These are phyloP conservation scores for Enteromius argenteus DNA, from an alignment of 2,797 vertebrate genomes.

Conservation along the genomic window DNA sequence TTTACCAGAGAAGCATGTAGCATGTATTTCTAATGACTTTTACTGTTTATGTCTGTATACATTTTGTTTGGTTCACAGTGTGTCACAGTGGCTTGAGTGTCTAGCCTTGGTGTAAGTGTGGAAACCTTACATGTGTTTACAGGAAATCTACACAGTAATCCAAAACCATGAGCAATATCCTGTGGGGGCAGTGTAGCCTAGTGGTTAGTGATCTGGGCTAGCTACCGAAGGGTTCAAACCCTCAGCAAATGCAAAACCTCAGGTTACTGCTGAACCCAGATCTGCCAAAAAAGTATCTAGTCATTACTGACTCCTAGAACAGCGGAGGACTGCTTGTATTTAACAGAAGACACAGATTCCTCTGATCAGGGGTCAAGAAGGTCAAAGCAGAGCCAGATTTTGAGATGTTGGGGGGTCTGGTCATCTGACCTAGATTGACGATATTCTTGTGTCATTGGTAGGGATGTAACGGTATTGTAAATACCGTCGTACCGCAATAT, in stretches of 20 bases:
- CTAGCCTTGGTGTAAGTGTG: constrained; percentile 14
- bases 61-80: constrained; percentile 39
- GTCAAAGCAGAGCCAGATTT: neutral
- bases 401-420: neutral
- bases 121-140: neutral
- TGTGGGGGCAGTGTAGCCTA: neutral
- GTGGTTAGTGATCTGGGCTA: neutral
- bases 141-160: constrained; percentile 2
- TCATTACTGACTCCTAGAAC: neutral
- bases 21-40: constrained; percentile 22
- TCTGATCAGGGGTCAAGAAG: neutral
- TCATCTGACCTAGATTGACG: neutral
- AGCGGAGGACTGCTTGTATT: no score
- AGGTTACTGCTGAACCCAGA: neutral
- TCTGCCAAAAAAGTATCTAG: neutral
- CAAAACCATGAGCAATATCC: neutral
- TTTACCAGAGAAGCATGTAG: constrained; percentile 5
- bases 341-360: neutral
- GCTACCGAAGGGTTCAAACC: neutral
- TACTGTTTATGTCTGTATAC: constrained; percentile 36
- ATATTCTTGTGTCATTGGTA: neutral
- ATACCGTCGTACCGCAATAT: no score
- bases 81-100: constrained; percentile 39
- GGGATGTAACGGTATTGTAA: no score
- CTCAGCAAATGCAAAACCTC: no score